Conservation (phyloP, 2,113 vertebrate genomes). For the Pomatostomus ruficeps region DNA sequence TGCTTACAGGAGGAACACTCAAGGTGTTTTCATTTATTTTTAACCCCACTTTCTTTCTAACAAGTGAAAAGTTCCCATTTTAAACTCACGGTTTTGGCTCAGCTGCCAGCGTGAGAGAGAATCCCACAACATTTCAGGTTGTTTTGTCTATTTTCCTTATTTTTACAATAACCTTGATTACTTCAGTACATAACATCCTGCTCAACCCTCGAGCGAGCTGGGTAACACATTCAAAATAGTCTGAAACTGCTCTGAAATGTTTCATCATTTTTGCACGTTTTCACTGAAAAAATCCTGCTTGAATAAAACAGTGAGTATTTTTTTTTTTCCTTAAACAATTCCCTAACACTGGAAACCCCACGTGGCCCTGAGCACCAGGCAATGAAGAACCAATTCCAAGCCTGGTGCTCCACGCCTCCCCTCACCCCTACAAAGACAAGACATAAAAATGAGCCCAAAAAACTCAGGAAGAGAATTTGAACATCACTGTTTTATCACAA, state of each 20-base stretch:
- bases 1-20: background rate
- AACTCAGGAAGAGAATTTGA: background rate
- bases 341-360: background rate
- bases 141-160: background rate
- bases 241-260: background rate
- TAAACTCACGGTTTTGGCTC: background rate
- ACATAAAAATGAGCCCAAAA: background rate
- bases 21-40: background rate
- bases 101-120: background rate
- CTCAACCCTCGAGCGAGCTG: background rate
- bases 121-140: background rate
- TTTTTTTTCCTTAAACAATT: background rate
- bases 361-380: rapidly evolving
- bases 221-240: background rate
- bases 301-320: background rate
- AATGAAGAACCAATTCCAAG: background rate
- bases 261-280: background rate
- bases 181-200: background rate
- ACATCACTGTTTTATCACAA: background rate
- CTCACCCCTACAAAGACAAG: background rate
- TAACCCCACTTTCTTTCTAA: background rate
- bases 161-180: background rate
- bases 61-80: background rate
- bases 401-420: background rate
- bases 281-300: background rate